A percentile compares a stretch with the other conserved stretches of the same genome.
These are phyloP conservation scores for Xestoiulus laeticollis DNA, from an alignment of 2,888 invertebrate species.

Conservation along the genomic window DNA sequence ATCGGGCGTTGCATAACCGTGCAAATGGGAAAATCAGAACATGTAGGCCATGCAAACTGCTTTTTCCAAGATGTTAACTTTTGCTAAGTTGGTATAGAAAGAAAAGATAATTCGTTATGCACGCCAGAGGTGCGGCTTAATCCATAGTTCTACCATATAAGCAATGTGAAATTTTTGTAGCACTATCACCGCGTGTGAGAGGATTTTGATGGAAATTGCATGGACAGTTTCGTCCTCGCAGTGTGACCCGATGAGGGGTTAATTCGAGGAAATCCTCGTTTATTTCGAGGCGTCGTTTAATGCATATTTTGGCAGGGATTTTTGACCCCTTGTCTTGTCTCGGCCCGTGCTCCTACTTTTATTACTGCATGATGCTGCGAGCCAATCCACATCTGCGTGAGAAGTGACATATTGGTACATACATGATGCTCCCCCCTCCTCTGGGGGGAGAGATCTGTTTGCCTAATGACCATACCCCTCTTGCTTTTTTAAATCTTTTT, in stretches of 20 bases:
- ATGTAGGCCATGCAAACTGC: constrained; percentile 25
- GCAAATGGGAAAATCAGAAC: neutral
- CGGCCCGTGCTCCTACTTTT: neutral
- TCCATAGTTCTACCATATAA: neutral
- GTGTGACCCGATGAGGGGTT: neutral
- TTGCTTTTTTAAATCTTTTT: neutral
- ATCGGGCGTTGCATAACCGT: neutral
- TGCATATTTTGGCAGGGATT: neutral
- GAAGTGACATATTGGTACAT: constrained; percentile 3
- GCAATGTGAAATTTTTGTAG: neutral
- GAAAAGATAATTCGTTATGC: neutral
- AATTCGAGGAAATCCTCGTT: constrained; percentile 29
- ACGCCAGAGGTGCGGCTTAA: neutral
- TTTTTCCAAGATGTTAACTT: neutral
- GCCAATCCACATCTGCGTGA: neutral
- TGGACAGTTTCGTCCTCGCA: neutral
- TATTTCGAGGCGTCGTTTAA: neutral
- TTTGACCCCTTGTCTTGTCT: neutral
- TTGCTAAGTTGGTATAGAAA: neutral
- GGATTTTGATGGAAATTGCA: neutral
- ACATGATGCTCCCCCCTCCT: constrained; percentile 21
- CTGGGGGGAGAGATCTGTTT: neutral
- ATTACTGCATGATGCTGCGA: too few species aligned
- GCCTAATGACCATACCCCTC: constrained; percentile 23
- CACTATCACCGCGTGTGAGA: neutral